Evolutionary conservation across 2,888 invertebrate species (phyloP).

Genomic region (Drosophila aldrichi): DNA sequence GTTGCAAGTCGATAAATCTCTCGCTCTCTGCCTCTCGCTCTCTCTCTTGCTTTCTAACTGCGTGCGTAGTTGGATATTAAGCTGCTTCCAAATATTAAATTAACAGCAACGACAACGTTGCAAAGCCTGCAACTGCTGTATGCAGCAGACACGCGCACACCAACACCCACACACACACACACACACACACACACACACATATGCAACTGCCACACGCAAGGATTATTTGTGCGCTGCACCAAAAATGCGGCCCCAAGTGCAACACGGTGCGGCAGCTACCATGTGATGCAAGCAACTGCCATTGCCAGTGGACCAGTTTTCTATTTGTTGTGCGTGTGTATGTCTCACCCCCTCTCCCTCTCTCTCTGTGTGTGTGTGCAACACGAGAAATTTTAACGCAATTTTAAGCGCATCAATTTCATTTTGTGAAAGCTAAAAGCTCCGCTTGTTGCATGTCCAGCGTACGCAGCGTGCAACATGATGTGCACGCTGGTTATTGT

Average conservation of each 20-base stretch:
- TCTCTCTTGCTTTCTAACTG: conserved; percentile 29
- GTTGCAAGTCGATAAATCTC: conserved; percentile 43
- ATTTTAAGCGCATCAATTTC: conserved; percentile 81
- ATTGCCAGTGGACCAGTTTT: conserved; percentile 15
- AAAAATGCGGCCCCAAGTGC: conserved; percentile 49
- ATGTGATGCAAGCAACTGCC: conserved; percentile 34
- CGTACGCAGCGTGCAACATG: conserved; percentile 57
- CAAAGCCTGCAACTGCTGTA: conserved; percentile 49
- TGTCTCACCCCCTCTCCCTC: background rate
- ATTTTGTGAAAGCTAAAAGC: conserved; percentile 73
- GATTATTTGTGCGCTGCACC: conserved; percentile 62
- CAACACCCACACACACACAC: background rate
- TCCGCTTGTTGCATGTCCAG: conserved; percentile 68
- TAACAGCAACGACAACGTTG: conserved; percentile 59
- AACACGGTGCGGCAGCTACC: conserved; percentile 23
- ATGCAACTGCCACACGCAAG: conserved; percentile 33
- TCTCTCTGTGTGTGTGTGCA: conserved; percentile 25
- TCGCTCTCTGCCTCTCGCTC: background rate
- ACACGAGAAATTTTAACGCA: conserved; percentile 70
- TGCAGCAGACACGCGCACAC: conserved; percentile 9
- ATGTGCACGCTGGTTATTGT: conserved; percentile 52
- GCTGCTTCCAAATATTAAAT: conserved; percentile 80
- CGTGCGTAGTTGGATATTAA: conserved; percentile 69
- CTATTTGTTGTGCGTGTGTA: conserved; percentile 4
- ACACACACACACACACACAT: background rate